Evolutionary conservation across 35 echinoderm and acorn worm species (phyloP).

Genomic region (Lytechinus variegatus): DNA sequence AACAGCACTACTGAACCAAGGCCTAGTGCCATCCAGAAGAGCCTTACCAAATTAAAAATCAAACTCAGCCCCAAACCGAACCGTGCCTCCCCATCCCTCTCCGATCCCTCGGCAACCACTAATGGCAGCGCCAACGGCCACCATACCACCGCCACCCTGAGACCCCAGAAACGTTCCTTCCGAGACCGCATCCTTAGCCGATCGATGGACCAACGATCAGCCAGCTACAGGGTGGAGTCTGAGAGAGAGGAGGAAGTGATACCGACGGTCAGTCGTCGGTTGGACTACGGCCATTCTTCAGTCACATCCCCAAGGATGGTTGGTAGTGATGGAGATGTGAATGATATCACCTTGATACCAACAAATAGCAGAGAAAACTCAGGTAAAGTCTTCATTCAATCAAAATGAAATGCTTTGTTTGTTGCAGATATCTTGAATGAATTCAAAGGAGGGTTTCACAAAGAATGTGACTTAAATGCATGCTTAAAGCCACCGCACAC

Average conservation of each 20-base stretch:
- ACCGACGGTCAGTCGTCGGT: conserved; percentile 15
- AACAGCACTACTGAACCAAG: conserved; percentile 31
- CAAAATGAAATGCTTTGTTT: neutral
- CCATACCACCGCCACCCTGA: neutral
- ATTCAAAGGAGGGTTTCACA: too few species aligned
- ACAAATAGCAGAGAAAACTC: neutral
- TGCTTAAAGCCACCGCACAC: too few species aligned
- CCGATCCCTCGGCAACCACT: neutral
- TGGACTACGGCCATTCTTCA: neutral
- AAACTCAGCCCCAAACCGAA: conserved; percentile 45
- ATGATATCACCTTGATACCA: conserved; percentile 41
- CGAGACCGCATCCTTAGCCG: conserved; percentile 21
- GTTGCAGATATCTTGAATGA: neutral
- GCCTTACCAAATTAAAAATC: conserved; percentile 40
- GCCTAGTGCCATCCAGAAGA: conserved; percentile 48
- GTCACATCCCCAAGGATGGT: neutral
- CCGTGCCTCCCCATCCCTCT: conserved; percentile 33
- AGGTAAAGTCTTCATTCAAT: neutral
- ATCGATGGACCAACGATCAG: neutral
- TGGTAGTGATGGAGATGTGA: conserved; percentile 23
- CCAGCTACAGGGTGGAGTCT: conserved; percentile 37
- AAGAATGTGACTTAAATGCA: too few species aligned
- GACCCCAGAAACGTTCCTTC: conserved; percentile 25
- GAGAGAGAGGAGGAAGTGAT: conserved; percentile 27
- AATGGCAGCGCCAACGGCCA: neutral